Conservation (phyloP, 53 echinoderm and acorn worm species). For the Holothuria scabra region DNA sequence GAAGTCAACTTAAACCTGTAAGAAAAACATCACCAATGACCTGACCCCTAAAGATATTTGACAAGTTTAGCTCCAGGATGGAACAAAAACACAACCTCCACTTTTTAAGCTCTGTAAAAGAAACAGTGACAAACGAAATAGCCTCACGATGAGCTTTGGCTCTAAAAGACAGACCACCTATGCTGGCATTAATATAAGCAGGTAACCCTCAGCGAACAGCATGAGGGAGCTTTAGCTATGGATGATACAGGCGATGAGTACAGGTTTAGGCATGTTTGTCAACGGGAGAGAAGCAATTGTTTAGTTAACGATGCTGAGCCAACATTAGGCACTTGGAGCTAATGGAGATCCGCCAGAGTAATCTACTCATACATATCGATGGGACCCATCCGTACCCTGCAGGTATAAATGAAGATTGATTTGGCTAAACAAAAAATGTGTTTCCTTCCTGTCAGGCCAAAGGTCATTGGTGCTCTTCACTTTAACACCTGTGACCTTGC, state of each 20-base stretch:
- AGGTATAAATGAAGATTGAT: constrained; percentile 42
- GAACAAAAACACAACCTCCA: neutral
- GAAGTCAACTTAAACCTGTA: neutral
- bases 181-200: constrained; percentile 11
- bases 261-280: constrained; percentile 41
- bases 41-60: constrained; percentile 10
- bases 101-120: neutral
- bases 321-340: constrained; percentile 32
- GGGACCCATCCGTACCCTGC: constrained; percentile 23
- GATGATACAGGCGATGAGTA: constrained; percentile 31
- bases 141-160: too few relatives aligned
- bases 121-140: constrained; percentile 22
- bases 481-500: constrained; percentile 41
- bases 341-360: constrained; percentile 8
- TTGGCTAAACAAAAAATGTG: constrained; percentile 30
- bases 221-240: neutral
- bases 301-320: constrained; percentile 34
- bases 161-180: constrained; percentile 19
- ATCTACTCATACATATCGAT: constrained; percentile 6
- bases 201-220: constrained; percentile 9
- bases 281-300: constrained; percentile 31
- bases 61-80: constrained; percentile 21
- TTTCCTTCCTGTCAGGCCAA: constrained; percentile 40
- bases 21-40: constrained; percentile 1
- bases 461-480: constrained; percentile 21